Evolutionary conservation across 2,113 vertebrate species (phyloP).

Genomic region (Tauraco erythrolophus): DNA sequence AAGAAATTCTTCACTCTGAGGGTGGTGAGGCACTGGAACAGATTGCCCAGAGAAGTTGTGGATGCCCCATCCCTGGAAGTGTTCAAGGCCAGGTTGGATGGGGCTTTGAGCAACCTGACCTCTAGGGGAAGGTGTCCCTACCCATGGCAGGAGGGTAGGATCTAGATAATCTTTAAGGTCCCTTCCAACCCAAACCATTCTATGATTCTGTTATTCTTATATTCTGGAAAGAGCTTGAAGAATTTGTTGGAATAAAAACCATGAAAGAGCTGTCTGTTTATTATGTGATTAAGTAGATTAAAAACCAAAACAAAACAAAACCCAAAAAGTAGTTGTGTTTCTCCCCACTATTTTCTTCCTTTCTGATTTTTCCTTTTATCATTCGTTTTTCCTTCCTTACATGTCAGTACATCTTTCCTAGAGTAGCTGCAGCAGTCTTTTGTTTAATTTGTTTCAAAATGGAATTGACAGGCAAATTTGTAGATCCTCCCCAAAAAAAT

Average conservation of each 20-base stretch:
- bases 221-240: not conserved
- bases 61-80: no score
- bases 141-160: no score
- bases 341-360: not conserved
- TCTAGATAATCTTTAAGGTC: no score
- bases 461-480: not conserved
- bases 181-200: no score
- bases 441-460: not conserved
- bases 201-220: not conserved
- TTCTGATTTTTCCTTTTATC: not conserved
- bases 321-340: not conserved
- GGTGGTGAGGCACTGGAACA: no score
- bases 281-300: not conserved
- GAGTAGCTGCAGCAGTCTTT: not conserved
- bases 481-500: not conserved
- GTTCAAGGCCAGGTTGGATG: no score
- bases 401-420: not conserved
- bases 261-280: not conserved
- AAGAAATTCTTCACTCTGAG: no score
- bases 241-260: not conserved
- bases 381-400: not conserved
- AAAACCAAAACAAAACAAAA: not conserved
- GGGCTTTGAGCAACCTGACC: no score
- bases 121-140: no score
- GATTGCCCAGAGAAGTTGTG: no score